A percentile compares a stretch with the other conserved stretches of the same genome.
Evolutionary conservation across 2,888 invertebrate genomes (phyloP).

Genomic region (Ochropacha duplaris): DNA sequence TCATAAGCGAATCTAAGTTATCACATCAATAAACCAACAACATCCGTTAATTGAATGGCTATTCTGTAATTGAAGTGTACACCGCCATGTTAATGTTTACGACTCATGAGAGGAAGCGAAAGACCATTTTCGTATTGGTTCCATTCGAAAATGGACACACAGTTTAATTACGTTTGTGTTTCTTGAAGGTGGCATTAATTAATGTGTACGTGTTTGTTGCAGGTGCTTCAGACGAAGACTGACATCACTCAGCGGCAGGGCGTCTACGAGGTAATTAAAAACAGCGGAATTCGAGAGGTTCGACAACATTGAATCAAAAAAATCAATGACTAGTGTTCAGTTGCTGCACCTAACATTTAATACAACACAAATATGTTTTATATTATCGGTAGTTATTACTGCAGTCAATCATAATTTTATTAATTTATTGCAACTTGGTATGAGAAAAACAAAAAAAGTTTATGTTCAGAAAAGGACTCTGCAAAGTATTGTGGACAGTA

Average conservation of each 20-base stretch:
- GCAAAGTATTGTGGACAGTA: neutral
- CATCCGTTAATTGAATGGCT: constrained; percentile 52
- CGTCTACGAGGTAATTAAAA: constrained; percentile 60
- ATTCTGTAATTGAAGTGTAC: constrained; percentile 42
- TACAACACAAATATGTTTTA: constrained; percentile 1
- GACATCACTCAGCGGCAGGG: constrained; percentile 35
- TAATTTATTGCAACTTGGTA: neutral
- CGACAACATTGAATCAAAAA: constrained; percentile 29
- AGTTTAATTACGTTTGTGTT: constrained; percentile 8
- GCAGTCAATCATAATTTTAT: neutral
- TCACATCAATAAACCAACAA: constrained; percentile 57
- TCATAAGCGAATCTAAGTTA: constrained; percentile 50
- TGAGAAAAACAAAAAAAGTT: neutral
- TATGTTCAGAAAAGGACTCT: neutral
- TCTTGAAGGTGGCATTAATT: constrained; percentile 28
- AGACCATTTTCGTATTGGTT: constrained; percentile 1
- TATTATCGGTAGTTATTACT: neutral
- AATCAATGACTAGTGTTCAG: constrained; percentile 26
- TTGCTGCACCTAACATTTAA: constrained; percentile 21
- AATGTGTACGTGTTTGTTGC: constrained; percentile 44
- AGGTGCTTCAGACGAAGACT: constrained; percentile 42
- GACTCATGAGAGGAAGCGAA: constrained; percentile 5
- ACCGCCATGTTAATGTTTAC: constrained; percentile 17
- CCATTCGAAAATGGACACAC: neutral
- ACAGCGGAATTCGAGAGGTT: constrained; percentile 31